Base-by-base conservation (phyloP, 2,113 vertebrate species). In the Beaufortia kweichowensis region DNA sequence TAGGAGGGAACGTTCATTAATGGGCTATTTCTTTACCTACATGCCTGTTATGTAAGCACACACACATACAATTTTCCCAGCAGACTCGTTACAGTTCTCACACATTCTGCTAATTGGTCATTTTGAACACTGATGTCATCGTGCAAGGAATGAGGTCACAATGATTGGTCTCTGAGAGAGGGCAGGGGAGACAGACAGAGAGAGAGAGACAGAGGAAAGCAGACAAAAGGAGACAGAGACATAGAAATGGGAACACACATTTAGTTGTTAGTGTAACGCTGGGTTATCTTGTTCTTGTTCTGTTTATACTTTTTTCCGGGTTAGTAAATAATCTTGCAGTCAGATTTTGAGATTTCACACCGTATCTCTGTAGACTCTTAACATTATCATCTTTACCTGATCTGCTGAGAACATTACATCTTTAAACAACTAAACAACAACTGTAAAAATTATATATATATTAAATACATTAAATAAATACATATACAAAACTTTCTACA, bases 121-220 rank as follows among this genome's bases (percentile, higher is more conserved):
- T 67, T 77, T 77, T 66, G 35, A 77, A 68, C 55, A 77, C 64
- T 77, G 75, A 77, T 77, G 75, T 77, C 75, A 68, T 68, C 33
- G 17, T 60, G 55, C 55, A 57, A 31, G 48, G 55, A 77, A 59
- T 68, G 75, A 77, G 59, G 53, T 77, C 53, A 59, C 70, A 61
- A 31, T 73, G 70, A 73, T 73, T 73, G 70, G 70, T 73, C 70
- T 79, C 28, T 23, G 62, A 79, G 50, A 48, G 61, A 56, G 66
- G 23, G 31, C 39, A 23, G 35, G 41, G 76, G 57, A 68, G 9
- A 61, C 56, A 53, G 86, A 87, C 86, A 84, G 76, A 17, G 81
- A 81, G 85, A 66, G 43, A 81, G 85, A 83, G 72, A 68, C 69
- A 21, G 15, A 56, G 64, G 28, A 69, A 55, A 15, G 48, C 14